Base-by-base conservation (phyloP, 2,797 vertebrate genomes). In the Oreonectes daqikongensis region DNA sequence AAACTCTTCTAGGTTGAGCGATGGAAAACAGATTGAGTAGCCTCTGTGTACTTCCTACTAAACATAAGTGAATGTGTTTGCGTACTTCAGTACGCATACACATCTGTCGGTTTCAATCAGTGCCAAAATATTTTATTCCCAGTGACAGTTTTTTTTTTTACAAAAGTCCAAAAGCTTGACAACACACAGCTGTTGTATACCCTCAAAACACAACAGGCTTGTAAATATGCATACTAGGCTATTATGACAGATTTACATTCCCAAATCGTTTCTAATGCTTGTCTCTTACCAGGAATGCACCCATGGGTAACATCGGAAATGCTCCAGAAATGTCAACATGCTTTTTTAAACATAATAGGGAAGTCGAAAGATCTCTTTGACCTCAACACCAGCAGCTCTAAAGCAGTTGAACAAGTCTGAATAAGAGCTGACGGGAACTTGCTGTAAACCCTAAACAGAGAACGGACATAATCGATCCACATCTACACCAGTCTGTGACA, bases 171-270 rank as follows among this genome's bases (percentile, higher is more conserved):
- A 68, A 48, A 53, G 3, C 66, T 30, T 52, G 40, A 69, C 26
- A 55, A 26, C 20, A 72, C 60, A 18, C 74, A 76, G 74, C 65
- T 61, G 65, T 60, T 61, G 57, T 38, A 76, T 50, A 69, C 65
- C 55, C 71, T 68, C 55, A 61, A 67, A 48, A 68, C 65, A 69
- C 74, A 74, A 69, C 44, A 57, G 59, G 38, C 65, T 69, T 69
- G 64, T 64, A 70, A 73, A 75, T 35, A 69, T 69, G 70, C 48
- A 79, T 53, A 67, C 72, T 57, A 75, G 64, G 78, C 66, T 65
- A 75, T 75, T 55, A 64, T 75, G 66, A 53, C 72, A 75, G 65
- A 61, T 60, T 68, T 60, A 74, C 26, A 55, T 63, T 75, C 65
- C 24, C 55, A 69, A 63, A 53, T 40, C 22, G 4, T 61, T 69